Evolutionary conservation across 2,888 invertebrate genomes (phyloP).

Genomic region (Sturmia bella): DNA sequence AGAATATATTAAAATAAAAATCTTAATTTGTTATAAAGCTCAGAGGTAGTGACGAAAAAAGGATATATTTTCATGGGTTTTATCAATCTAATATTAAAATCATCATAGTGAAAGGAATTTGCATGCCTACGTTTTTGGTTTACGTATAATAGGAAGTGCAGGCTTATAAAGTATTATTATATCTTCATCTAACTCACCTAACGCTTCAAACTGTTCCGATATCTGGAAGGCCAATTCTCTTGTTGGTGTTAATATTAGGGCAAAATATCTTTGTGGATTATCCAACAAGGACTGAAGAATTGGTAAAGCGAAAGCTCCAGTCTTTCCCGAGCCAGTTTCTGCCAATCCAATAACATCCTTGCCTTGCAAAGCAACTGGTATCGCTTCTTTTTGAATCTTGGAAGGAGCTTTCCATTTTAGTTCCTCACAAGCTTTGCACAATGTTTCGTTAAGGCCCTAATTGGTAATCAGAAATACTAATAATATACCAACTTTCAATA

Average conservation of each 20-base stretch:
- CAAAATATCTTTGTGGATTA: conserved; percentile 96
- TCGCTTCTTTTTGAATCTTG: conserved; percentile 96
- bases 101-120: conserved; percentile 39
- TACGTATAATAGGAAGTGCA: too few species aligned
- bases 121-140: too few species aligned
- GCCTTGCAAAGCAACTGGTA: conserved; percentile 95
- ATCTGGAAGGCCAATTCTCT: conserved; percentile 99
- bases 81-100: conserved; percentile 50
- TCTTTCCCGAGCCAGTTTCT: conserved; percentile 94
- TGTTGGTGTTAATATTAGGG: conserved; percentile 96
- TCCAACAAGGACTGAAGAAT: conserved; percentile 95
- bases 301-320: conserved; percentile 98
- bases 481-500: conserved; percentile 56
- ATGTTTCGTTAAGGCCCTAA: conserved; percentile 93
- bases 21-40: background rate
- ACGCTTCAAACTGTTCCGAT: conserved; percentile 98
- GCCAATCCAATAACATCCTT: conserved; percentile 86
- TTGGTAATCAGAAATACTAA: conserved; percentile 69
- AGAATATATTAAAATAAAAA: background rate
- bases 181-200: conserved; percentile 85
- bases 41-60: conserved; percentile 56
- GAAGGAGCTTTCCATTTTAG: conserved; percentile 97
- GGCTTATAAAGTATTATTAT: too few species aligned
- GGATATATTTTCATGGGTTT: conserved; percentile 45
- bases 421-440: conserved; percentile 95